Evolutionary conservation across 2,797 vertebrate species (phyloP).

Genomic region (Labeo calbasu): DNA sequence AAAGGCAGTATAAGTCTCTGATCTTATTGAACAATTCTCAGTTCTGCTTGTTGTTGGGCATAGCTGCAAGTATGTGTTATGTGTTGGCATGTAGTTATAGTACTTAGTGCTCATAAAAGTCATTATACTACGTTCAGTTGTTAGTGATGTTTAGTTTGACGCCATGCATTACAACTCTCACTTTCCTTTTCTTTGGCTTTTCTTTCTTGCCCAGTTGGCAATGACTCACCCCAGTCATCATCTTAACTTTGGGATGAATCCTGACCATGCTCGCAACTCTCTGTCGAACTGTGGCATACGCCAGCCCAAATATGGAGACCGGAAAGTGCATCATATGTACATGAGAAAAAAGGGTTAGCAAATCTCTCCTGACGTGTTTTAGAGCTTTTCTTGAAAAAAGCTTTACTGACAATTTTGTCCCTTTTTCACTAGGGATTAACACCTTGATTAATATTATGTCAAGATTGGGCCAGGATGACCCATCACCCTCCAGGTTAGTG

Average conservation of each 20-base stretch:
- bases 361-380: background rate
- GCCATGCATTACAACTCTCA: background rate
- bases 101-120: background rate
- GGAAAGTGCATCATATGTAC: conserved; percentile 99
- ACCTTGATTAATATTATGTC: conserved; percentile 99
- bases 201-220: conserved; percentile 82
- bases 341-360: conserved; percentile 95
- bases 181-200: background rate
- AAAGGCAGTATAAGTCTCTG: background rate
- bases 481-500: conserved; percentile 92
- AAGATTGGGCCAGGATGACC: conserved; percentile 96
- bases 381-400: background rate
- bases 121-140: background rate
- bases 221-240: conserved; percentile 99
- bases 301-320: conserved; percentile 96
- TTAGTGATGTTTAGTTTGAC: background rate
- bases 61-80: background rate
- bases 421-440: conserved; percentile 88
- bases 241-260: conserved; percentile 99
- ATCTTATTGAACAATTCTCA: background rate
- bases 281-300: conserved; percentile 97
- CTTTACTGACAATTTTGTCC: background rate
- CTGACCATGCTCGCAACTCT: conserved; percentile 96
- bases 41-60: background rate
- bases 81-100: background rate